A percentile compares a stretch with the other conserved stretches of the same genome.
These are phyloP conservation scores for Drosophila rellima DNA, from an alignment of 2,888 invertebrate genomes.

Conservation along the genomic window DNA sequence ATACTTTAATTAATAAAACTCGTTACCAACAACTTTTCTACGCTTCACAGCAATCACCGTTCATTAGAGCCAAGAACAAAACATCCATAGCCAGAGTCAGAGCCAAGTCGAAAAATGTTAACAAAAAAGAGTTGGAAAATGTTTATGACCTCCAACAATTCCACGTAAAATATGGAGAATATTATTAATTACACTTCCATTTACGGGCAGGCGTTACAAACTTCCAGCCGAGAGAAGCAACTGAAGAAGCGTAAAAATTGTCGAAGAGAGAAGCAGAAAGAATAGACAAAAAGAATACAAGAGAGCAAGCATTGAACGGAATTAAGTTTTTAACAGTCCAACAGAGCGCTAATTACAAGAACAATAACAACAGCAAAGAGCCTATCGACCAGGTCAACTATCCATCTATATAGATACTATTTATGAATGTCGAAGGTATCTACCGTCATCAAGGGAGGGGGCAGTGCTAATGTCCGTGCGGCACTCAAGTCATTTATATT, in stretches of 20 bases:
- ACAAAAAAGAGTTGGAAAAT: slow-evolving; percentile 27
- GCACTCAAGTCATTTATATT: slow-evolving; percentile 75
- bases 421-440: slow-evolving; percentile 2
- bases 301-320: slow-evolving; percentile 45
- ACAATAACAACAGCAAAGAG: slow-evolving; percentile 61
- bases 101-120: slow-evolving; percentile 15
- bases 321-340: slow-evolving; percentile 30
- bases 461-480: slow-evolving; percentile 47
- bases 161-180: slow-evolving; percentile 38
- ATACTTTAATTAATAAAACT: slow-evolving; percentile 72
- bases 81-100: not conserved
- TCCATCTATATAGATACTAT: not conserved
- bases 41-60: slow-evolving; percentile 58
- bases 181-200: slow-evolving; percentile 66
- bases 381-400: slow-evolving; percentile 14
- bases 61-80: slow-evolving; percentile 38
- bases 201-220: slow-evolving; percentile 55
- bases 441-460: slow-evolving; percentile 35
- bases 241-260: slow-evolving; percentile 60
- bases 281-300: slow-evolving; percentile 12
- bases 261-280: slow-evolving; percentile 10
- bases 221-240: slow-evolving; percentile 43
- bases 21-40: slow-evolving; percentile 52
- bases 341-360: slow-evolving; percentile 67
- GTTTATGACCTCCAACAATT: slow-evolving; percentile 26